Evolutionary conservation across 2,888 invertebrate genomes (phyloP).

Genomic region (Hipparchia sbordonii): DNA sequence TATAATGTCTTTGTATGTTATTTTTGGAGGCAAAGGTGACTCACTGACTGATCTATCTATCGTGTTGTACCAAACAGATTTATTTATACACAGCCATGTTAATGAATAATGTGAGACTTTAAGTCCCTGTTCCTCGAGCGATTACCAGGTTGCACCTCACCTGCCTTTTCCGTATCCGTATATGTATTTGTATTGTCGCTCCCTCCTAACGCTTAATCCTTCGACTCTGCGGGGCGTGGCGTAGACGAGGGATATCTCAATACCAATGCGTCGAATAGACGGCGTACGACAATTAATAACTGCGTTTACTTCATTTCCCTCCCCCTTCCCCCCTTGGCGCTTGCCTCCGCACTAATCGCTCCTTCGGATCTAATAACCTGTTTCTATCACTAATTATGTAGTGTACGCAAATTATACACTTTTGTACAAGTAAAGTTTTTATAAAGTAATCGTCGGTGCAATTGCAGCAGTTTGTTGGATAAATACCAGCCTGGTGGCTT

Average conservation of each 20-base stretch:
- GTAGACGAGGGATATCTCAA: slow-evolving; percentile 36
- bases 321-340: background rate
- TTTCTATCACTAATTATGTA: slow-evolving; percentile 32
- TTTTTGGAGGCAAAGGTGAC: no score
- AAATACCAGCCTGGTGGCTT: background rate
- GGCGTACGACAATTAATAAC: slow-evolving; percentile 27
- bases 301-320: slow-evolving; percentile 13
- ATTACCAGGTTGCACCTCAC: slow-evolving; percentile 1
- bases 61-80: no score
- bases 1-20: no score
- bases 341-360: slow-evolving; percentile 10
- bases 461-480: slow-evolving; percentile 5
- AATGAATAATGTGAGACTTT: slow-evolving; percentile 12
- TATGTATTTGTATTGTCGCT: slow-evolving; percentile 1
- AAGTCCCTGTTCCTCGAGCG: background rate
- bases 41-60: no score
- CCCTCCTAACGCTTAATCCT: slow-evolving; percentile 11
- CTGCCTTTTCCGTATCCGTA: background rate
- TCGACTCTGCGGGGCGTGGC: slow-evolving; percentile 11
- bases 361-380: slow-evolving; percentile 31
- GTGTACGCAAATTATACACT: slow-evolving; percentile 23
- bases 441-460: background rate
- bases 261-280: slow-evolving; percentile 33
- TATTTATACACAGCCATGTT: background rate
- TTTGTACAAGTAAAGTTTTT: slow-evolving; percentile 15